phyloP scores from a whole-genome alignment of 2,888 invertebrate species.

The Oxyteleia sp. region DNA sequence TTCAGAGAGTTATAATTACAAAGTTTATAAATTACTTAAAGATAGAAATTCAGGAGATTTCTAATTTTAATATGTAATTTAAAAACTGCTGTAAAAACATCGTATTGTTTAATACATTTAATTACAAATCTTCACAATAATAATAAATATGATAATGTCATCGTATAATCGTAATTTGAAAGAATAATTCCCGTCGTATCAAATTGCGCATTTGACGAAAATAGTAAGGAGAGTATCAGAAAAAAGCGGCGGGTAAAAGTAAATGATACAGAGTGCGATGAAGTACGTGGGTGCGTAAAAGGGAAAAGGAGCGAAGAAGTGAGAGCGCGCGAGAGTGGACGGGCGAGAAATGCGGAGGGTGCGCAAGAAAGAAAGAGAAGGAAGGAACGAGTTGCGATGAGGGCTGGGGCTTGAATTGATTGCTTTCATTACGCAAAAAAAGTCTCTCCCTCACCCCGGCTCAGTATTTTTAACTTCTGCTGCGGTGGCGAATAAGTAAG shows the following conservation, averaged over 20 bases:
- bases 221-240: constrained; percentile 47
- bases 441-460: constrained; percentile 78
- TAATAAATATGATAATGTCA: too few relatives aligned
- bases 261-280: constrained; percentile 65
- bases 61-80: too few relatives aligned
- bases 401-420: constrained; percentile 84
- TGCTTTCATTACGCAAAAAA: constrained; percentile 87
- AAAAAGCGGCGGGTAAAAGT: constrained; percentile 53
- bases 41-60: too few relatives aligned
- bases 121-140: too few relatives aligned
- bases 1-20: too few relatives aligned
- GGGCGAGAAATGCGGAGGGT: too few relatives aligned
- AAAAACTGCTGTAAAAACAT: too few relatives aligned
- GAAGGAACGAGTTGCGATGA: constrained; percentile 74
- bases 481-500: constrained; percentile 85
- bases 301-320: constrained; percentile 48
- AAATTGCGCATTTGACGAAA: constrained; percentile 57
- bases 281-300: constrained; percentile 59
- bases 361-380: background rate
- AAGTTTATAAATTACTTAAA: too few relatives aligned
- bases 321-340: background rate
- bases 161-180: constrained; percentile 26
- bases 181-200: constrained; percentile 40
- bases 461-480: constrained; percentile 74
- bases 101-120: too few relatives aligned